phyloP scores from a whole-genome alignment of 2,797 vertebrate species.

The Rhabdomys pumilio region DNA sequence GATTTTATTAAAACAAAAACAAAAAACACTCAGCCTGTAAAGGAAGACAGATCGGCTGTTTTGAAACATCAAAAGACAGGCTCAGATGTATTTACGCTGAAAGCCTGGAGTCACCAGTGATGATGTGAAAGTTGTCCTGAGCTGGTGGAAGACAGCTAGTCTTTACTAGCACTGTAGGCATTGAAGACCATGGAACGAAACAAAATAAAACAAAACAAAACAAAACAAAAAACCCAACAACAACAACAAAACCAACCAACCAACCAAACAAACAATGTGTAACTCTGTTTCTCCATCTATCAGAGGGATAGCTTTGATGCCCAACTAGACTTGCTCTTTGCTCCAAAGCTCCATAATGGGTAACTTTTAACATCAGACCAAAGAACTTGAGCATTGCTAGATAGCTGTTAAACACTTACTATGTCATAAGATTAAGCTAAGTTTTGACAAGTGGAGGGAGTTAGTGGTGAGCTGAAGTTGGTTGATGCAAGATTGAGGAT shows the following conservation, averaged over 20 bases:
- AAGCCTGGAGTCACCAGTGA: background rate
- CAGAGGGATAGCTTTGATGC: background rate
- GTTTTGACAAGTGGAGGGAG: background rate
- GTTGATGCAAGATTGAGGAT: background rate
- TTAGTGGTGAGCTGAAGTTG: too few relatives aligned
- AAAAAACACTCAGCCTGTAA: background rate
- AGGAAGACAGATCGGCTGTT: slow-evolving; percentile 29
- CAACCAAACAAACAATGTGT: too few relatives aligned
- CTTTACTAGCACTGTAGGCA: background rate
- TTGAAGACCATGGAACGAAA: background rate
- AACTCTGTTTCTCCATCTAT: slow-evolving; percentile 4
- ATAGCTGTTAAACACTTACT: background rate
- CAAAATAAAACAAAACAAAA: background rate
- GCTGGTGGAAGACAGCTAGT: background rate
- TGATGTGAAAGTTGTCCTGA: background rate
- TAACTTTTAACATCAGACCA: background rate
- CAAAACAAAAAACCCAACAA: too few relatives aligned
- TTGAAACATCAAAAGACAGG: slow-evolving; percentile 29
- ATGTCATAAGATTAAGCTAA: background rate
- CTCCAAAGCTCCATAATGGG: background rate
- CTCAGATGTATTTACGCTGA: background rate
- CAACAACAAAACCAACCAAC: too few relatives aligned
- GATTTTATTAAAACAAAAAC: too few relatives aligned
- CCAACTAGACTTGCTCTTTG: background rate
- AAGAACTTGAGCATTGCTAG: background rate